Base-by-base conservation (phyloP, 2,797 vertebrate genomes). In the Labeo calbasu region DNA sequence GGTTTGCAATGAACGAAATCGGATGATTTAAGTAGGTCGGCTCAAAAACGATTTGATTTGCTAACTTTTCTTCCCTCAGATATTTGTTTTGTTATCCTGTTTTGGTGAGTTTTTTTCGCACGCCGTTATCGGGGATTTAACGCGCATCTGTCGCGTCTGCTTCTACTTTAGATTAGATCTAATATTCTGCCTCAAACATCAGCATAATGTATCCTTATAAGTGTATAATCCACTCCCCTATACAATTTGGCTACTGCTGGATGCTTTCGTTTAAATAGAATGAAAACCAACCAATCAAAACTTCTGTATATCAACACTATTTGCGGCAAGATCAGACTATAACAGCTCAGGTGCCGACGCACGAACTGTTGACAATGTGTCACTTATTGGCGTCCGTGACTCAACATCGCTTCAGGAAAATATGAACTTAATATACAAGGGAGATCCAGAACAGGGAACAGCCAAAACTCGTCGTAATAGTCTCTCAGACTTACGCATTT, bases 91-190 rank as follows among this genome's bases (percentile, higher is more conserved):
- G 63, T 69, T 12, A 77, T 83, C 72, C 73, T 50, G 46, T 48
- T 57, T 55, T 83, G 61, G 32, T 28, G 48, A 50, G 14, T 61
- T 69, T 70, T 50, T 32, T 14, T 32, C 14, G 63, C 28, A 65
- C 25, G 25, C 50, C 48, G 76, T 59, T 23, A 25, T 43, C 25
- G 19, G 61, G 48, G 81, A 83, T 84, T 80, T 76, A 55, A 51
- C 48, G 85, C 72, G 83, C 72, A 57, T 81, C 81, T 84, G 32
- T 76, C 43, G 55, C 40, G 43, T 9, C 23, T 59, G 53, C 25
- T 50, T 36, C 48, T 40, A 28, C 76, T 81, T 57, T 28, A 66
- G 81, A 69, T 77, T 53, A 21, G 19, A 66, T 55, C 25, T 40
- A 36, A 75, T 23, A 40, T 19, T 21, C 61, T 36, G 25, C 53